Evolutionary conservation across 2,888 invertebrate species (phyloP).

Genomic region (Aphodius sticticus): DNA sequence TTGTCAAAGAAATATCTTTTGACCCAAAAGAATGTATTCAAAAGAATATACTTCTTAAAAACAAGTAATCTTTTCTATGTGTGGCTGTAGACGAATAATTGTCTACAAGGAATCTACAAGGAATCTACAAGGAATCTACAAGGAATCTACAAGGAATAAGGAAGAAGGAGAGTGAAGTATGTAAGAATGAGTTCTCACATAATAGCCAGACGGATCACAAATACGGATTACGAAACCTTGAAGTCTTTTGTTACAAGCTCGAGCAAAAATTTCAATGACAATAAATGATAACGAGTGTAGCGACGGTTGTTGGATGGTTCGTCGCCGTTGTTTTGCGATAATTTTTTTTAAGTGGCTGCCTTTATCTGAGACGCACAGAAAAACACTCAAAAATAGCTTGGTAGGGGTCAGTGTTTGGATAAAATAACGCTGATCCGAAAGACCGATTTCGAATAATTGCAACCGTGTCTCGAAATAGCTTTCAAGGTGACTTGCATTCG

Average conservation of each 20-base stretch:
- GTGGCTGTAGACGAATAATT: too few species aligned
- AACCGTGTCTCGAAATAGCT: slow-evolving; percentile 44
- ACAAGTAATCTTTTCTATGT: too few species aligned
- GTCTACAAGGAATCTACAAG: too few species aligned
- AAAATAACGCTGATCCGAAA: slow-evolving; percentile 35
- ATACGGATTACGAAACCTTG: background rate
- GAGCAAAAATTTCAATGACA: background rate
- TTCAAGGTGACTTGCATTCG: slow-evolving; percentile 48
- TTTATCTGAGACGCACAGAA: slow-evolving; percentile 4
- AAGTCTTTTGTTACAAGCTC: background rate
- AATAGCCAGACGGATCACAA: background rate
- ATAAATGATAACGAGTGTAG: background rate
- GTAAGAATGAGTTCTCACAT: too few species aligned
- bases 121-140: too few species aligned
- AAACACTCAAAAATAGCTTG: slow-evolving; percentile 27
- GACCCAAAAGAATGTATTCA: too few species aligned
- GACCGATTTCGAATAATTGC: slow-evolving; percentile 45
- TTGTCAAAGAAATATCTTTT: too few species aligned
- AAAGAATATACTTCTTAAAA: too few species aligned
- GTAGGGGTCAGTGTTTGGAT: slow-evolving; percentile 32
- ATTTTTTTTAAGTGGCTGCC: background rate
- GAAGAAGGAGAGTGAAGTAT: too few species aligned
- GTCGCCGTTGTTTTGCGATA: background rate
- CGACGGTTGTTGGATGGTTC: background rate
- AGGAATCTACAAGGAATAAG: too few species aligned